Evolutionary conservation across 2,888 invertebrate genomes (phyloP), one percentile per base, ranked within the genome.

Genomic region (Pharmacophagus antenor): DNA sequence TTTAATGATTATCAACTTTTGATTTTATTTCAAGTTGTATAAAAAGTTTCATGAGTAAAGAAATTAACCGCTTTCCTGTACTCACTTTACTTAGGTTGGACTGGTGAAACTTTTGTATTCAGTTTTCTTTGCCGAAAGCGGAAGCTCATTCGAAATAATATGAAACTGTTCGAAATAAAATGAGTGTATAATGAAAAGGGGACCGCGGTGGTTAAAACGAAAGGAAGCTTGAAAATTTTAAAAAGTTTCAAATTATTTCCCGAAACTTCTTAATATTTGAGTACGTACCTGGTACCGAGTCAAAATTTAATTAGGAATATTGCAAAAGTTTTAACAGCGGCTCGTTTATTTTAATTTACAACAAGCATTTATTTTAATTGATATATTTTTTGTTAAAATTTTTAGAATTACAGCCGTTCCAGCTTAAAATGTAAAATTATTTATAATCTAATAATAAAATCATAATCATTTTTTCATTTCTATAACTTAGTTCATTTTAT

Each of bases 251-350:
- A 56, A 48, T 56, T 37, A 37, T 56, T 47, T 56, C 48, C 1
- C 6, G n/a, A 51, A 51, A 58, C 31, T 58, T 37, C 31, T 46
- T 51, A 46, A 58, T 58, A 58, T 58, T 51, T 51, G 15, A 50
- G 42, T 46, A 57, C 21, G 21, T 51, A 46, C 57, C 46, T 22
- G 51, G 31, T 44, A 21, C 18, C 27, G 17, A 46, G 44, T 46
- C 18, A 6, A 37, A 58, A 58, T 58, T 58, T 58, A 52, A 58
- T 58, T 58, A 58, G 20, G 57, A 46, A 51, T 46, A 58, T 51
- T 52, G 31, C 37, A 31, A 51, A 57, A 57, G 51, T 51, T 57
- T 44, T 31, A 46, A n/a, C 17, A n/a, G 31, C 21, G 22, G 44
- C 57, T 31, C 51, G 25, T 51, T 57, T 51, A 46, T 51, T 44